Evolutionary conservation across 2,888 invertebrate genomes (phyloP).

Genomic region (Lepidochitona cinerea): DNA sequence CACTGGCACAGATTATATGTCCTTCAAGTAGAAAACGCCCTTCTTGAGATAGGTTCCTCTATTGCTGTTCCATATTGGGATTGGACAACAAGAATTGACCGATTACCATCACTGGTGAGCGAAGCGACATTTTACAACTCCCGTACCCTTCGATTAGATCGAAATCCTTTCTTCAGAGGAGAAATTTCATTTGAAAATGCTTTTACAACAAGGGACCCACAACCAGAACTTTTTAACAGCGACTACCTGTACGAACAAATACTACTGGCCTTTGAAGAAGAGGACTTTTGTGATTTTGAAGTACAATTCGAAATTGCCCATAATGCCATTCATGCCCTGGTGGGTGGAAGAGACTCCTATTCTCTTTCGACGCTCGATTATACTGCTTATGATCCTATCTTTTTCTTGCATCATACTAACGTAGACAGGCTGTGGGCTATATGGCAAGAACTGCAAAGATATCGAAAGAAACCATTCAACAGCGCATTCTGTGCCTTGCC

Average conservation of each 20-base stretch:
- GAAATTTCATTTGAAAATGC: constrained; percentile 14
- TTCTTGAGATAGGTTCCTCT: constrained; percentile 29
- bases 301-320: constrained; percentile 21
- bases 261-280: constrained; percentile 20
- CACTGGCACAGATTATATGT: constrained; percentile 34
- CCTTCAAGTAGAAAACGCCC: constrained; percentile 32
- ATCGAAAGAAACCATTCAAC: constrained; percentile 13
- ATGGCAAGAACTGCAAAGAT: constrained; percentile 26
- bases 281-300: constrained; percentile 22
- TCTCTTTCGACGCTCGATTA: constrained; percentile 19
- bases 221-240: constrained; percentile 10
- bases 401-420: constrained; percentile 34
- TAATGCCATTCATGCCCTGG: constrained; percentile 18
- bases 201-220: constrained; percentile 15
- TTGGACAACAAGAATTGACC: constrained; percentile 20
- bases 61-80: constrained; percentile 38
- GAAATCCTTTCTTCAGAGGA: constrained; percentile 33
- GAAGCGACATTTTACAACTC: constrained; percentile 28
- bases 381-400: constrained; percentile 34
- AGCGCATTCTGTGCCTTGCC: constrained; percentile 20
- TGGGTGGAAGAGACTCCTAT: constrained; percentile 18
- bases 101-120: constrained; percentile 24
- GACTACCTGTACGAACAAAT: constrained; percentile 18
- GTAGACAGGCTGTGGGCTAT: constrained; percentile 29
- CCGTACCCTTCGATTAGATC: constrained; percentile 6